phyloP scores from a whole-genome alignment of 2,113 vertebrate species.

The Hiodon alosoides region DNA sequence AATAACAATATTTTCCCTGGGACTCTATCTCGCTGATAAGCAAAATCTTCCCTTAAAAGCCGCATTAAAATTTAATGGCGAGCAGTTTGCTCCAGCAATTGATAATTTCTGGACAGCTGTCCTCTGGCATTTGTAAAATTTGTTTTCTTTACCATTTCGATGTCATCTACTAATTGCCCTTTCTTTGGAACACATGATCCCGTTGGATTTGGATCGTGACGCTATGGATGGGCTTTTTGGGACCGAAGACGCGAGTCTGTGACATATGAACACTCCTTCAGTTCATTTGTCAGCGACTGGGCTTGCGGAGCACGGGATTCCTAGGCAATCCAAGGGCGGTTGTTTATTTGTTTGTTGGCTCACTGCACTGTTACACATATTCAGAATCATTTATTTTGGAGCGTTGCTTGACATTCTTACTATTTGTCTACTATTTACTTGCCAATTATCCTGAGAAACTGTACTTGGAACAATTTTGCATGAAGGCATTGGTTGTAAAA shows the following conservation, averaged over 20 bases:
- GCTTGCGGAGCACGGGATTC: slow-evolving; percentile 34
- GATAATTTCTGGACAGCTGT: slow-evolving; percentile 94
- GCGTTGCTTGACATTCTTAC: not conserved
- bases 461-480: slow-evolving; percentile 11
- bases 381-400: not conserved
- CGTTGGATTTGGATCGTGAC: slow-evolving; percentile 58
- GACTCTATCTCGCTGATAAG: slow-evolving; percentile 77
- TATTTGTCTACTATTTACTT: slow-evolving; percentile 12
- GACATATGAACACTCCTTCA: slow-evolving; percentile 1
- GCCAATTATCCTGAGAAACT: slow-evolving; percentile 11
- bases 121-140: slow-evolving; percentile 77
- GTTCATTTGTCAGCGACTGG: slow-evolving; percentile 31
- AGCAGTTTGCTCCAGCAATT: slow-evolving; percentile 81
- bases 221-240: slow-evolving; percentile 49
- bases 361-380: slow-evolving; percentile 33
- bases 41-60: slow-evolving; percentile 86
- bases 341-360: slow-evolving; percentile 35
- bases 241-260: slow-evolving; percentile 21
- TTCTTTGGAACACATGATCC: slow-evolving; percentile 61
- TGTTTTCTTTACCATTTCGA: slow-evolving; percentile 75
- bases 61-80: slow-evolving; percentile 95
- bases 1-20: slow-evolving; percentile 97
- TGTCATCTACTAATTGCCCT: slow-evolving; percentile 79
- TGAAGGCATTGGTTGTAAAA: not conserved
- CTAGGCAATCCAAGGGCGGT: slow-evolving; percentile 24